phyloP scores from a whole-genome alignment of 2,113 vertebrate genomes.

The Burhinus bistriatus region DNA sequence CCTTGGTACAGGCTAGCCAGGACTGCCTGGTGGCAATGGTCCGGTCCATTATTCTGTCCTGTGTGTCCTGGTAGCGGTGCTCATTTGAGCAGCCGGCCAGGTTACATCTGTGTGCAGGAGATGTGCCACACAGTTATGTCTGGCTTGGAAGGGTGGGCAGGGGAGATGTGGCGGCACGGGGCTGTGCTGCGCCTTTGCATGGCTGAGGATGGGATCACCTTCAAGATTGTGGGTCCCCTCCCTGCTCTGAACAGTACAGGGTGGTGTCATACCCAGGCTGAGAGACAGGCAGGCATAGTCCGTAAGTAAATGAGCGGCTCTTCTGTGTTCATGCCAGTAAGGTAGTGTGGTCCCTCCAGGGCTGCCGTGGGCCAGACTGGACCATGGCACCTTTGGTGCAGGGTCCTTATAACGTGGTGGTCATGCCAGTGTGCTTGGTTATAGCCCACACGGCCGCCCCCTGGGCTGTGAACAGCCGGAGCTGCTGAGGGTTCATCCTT shows the following conservation, averaged over 20 bases:
- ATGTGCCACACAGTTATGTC: not conserved
- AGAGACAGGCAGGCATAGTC: no score
- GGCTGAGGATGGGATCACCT: not conserved
- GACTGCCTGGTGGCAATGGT: not conserved
- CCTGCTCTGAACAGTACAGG: not conserved
- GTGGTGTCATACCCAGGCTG: not conserved
- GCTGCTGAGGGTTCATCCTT: not conserved
- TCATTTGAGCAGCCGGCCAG: not conserved
- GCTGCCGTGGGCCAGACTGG: not conserved
- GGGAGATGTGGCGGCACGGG: not conserved
- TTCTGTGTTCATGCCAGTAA: not conserved
- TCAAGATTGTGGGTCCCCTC: not conserved
- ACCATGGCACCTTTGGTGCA: not conserved
- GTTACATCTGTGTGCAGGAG: not conserved
- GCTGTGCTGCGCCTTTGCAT: accelerated
- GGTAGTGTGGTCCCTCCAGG: not conserved
- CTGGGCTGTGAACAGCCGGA: not conserved
- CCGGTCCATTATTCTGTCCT: not conserved
- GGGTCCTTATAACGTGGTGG: not conserved
- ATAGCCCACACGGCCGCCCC: not conserved
- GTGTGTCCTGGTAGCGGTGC: not conserved
- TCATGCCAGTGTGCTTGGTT: not conserved
- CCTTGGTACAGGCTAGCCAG: not conserved
- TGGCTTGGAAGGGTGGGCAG: not conserved
- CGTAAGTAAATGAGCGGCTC: not conserved